Conservation (phyloP, 2,113 vertebrate species). For the Pelobates fuscus region DNA sequence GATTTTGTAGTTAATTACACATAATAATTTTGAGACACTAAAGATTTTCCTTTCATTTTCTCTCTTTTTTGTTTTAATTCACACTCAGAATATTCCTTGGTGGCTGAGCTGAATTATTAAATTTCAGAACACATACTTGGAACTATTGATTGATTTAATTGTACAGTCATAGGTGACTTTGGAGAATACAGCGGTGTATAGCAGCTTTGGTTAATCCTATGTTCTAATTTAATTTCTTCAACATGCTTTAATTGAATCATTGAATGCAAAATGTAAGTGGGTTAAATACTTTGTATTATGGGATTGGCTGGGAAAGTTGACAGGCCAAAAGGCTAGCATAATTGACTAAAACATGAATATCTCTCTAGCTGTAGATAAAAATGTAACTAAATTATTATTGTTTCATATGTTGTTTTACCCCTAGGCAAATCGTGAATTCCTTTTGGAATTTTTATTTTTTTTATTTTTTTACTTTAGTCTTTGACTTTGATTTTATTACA, state of each 20-base stretch:
- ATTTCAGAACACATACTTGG: slow-evolving; percentile 67
- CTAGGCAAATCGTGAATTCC: not conserved
- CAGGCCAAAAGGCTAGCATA: slow-evolving; percentile 52
- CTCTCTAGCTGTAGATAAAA: slow-evolving; percentile 35
- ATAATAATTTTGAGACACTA: slow-evolving; percentile 15
- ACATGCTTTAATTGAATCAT: slow-evolving; percentile 67
- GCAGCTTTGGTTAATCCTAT: slow-evolving; percentile 71
- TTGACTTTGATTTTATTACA: no score
- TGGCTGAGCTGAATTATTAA: slow-evolving; percentile 71
- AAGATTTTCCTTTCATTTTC: not conserved
- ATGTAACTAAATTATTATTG: slow-evolving; percentile 19
- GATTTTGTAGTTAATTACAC: slow-evolving; percentile 12
- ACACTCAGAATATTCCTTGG: slow-evolving; percentile 58
- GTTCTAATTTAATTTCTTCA: slow-evolving; percentile 73
- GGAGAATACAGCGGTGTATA: slow-evolving; percentile 66
- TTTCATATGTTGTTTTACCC: slow-evolving; percentile 2
- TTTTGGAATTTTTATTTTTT: not conserved
- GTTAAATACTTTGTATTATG: slow-evolving; percentile 58
- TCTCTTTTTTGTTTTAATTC: slow-evolving; percentile 1
- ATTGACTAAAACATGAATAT: slow-evolving; percentile 52
- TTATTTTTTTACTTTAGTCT: no score
- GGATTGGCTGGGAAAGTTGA: slow-evolving; percentile 54
- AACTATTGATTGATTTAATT: slow-evolving; percentile 77
- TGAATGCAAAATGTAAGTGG: slow-evolving; percentile 59
- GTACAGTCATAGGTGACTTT: slow-evolving; percentile 55